These are phyloP conservation scores for Melitaea athalia DNA, from an alignment of 2,888 invertebrate genomes.

Conservation along the genomic window DNA sequence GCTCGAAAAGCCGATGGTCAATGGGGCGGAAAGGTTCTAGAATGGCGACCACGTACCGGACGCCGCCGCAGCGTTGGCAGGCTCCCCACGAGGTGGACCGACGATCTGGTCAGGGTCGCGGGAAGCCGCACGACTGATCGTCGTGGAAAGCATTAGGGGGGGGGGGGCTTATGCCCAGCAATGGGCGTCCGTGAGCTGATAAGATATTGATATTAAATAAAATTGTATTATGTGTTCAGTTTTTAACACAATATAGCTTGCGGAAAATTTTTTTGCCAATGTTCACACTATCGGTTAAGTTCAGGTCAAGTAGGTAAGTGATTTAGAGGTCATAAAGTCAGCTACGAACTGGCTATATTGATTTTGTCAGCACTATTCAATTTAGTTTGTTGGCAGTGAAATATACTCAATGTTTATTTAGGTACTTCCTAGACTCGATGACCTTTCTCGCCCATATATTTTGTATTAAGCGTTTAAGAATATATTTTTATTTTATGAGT, in stretches of 20 bases:
- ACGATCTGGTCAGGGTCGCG: no score
- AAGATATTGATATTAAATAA: no score
- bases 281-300: constrained; percentile 19
- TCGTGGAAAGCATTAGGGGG: no score
- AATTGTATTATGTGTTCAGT: no score
- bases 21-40: no score
- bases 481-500: neutral
- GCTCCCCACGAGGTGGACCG: no score
- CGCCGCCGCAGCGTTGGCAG: no score
- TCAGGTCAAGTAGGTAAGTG: constrained; percentile 26
- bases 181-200: no score
- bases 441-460: constrained; percentile 1
- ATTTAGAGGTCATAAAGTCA: constrained; percentile 27
- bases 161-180: no score
- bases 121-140: no score
- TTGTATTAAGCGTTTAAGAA: neutral
- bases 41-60: no score
- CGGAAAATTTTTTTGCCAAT: constrained; percentile 22
- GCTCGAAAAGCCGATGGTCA: no score
- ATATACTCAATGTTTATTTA: constrained; percentile 9
- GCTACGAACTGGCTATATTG: constrained; percentile 14
- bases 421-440: neutral
- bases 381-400: constrained; percentile 4
- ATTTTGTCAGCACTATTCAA: constrained; percentile 12
- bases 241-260: neutral